Conservation (phyloP, 2,888 invertebrate genomes). For the Synanthedon vespiformis region DNA sequence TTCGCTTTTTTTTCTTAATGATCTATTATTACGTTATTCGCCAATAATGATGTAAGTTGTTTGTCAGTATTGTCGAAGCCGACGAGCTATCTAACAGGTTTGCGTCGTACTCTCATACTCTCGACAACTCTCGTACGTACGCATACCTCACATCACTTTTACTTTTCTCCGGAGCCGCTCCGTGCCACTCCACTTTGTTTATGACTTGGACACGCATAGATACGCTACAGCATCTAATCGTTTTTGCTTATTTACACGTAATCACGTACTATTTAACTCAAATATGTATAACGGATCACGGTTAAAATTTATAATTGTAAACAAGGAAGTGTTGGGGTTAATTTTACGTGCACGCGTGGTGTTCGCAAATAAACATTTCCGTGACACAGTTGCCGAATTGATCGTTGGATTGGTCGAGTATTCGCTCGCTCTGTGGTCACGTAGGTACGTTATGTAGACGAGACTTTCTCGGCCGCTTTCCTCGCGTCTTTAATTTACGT, state of each 20-base stretch:
- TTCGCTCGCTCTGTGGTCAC: slow-evolving; percentile 27
- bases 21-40: slow-evolving; percentile 9
- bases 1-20: slow-evolving; percentile 14
- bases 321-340: too few relatives aligned
- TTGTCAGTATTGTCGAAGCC: neutral
- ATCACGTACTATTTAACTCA: too few relatives aligned
- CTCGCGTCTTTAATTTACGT: slow-evolving; percentile 63
- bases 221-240: too few relatives aligned
- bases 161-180: slow-evolving; percentile 55
- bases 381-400: slow-evolving; percentile 42
- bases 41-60: slow-evolving; percentile 20
- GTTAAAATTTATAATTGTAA: too few relatives aligned
- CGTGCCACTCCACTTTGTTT: slow-evolving; percentile 7
- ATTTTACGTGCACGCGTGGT: slow-evolving; percentile 7
- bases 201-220: too few relatives aligned
- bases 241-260: too few relatives aligned
- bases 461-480: slow-evolving; percentile 66
- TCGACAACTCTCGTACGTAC: slow-evolving; percentile 26
- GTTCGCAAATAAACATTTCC: slow-evolving; percentile 60
- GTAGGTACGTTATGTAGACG: slow-evolving; percentile 42
- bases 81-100: slow-evolving; percentile 12
- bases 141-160: slow-evolving; percentile 39
- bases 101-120: too few relatives aligned
- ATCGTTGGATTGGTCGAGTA: slow-evolving; percentile 19
- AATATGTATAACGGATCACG: too few relatives aligned